Percentiles rank a stretch among this genome's conserved stretches.
These are phyloP conservation scores for Amniataba percoides DNA, from an alignment of 2,797 vertebrate species.

Conservation along the genomic window DNA sequence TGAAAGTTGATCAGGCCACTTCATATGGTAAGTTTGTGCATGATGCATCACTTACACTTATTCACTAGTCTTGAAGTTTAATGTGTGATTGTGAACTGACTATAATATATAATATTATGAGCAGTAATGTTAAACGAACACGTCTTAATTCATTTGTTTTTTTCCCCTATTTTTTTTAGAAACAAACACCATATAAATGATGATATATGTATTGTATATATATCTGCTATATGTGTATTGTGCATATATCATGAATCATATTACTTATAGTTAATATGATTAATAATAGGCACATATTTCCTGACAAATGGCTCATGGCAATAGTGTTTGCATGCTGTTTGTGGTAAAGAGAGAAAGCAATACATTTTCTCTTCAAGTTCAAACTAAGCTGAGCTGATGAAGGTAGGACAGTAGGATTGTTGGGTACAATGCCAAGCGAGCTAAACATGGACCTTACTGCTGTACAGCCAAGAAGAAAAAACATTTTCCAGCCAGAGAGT, in stretches of 20 bases:
- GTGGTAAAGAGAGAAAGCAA: constrained; percentile 17
- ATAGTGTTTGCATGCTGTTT: constrained; percentile 37
- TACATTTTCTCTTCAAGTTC: constrained; percentile 58
- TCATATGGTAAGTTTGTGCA: constrained; percentile 87
- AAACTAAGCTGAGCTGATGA: constrained; percentile 26
- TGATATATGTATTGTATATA: constrained; percentile 15
- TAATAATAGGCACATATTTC: constrained; percentile 32
- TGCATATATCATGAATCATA: constrained; percentile 41
- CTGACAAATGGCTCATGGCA: constrained; percentile 24
- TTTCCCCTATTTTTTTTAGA: no score
- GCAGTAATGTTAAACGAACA: no score
- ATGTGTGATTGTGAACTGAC: not conserved
- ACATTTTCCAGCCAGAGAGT: not conserved
- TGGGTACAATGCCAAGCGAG: constrained; percentile 22
- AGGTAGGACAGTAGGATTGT: not conserved
- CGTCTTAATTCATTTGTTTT: no score
- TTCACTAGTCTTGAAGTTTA: not conserved
- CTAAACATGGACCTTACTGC: constrained; percentile 3
- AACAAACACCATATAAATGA: not conserved
- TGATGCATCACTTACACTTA: constrained; percentile 58
- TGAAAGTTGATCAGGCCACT: constrained; percentile 88
- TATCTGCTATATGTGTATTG: constrained; percentile 20
- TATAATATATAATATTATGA: no score
- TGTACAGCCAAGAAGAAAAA: not conserved
- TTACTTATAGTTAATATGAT: constrained; percentile 40